A percentile compares a stretch with the other conserved stretches of the same genome.
phyloP scores from a whole-genome alignment of 1,140 invertebrate genomes.

The Octopus bimaculoides region DNA sequence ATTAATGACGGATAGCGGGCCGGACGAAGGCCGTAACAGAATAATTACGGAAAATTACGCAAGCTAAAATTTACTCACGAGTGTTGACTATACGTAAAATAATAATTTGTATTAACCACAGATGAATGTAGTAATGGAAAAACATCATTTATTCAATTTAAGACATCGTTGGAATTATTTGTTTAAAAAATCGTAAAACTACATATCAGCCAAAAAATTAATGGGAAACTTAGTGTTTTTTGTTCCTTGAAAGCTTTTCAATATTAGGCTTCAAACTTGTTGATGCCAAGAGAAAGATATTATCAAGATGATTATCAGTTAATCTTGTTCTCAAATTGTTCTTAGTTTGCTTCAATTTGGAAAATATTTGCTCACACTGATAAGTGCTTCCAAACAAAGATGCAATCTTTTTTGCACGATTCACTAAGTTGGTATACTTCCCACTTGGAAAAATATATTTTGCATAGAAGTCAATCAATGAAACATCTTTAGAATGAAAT shows the following conservation, averaged over 20 bases:
- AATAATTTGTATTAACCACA: no score
- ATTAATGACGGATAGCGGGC: no score
- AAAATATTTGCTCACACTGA: not conserved
- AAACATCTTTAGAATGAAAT: not conserved
- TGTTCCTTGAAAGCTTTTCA: constrained; percentile 2
- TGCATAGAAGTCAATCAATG: not conserved
- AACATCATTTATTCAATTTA: no score
- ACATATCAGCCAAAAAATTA: not conserved
- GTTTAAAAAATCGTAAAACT: no score
- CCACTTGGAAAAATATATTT: not conserved
- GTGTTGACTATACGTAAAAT: no score
- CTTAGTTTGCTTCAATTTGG: not conserved
- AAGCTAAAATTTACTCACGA: no score
- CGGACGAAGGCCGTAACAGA: no score
- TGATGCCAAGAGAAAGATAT: not conserved
- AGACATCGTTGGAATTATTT: no score
- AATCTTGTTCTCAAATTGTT: constrained; percentile 5
- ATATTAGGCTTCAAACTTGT: constrained; percentile 4
- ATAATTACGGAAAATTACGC: no score
- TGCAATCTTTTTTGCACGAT: not conserved
- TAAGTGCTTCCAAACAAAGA: not conserved
- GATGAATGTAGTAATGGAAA: no score
- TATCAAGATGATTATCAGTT: constrained; percentile 1
- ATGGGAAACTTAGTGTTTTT: not conserved
- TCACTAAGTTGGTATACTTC: constrained; percentile 2